Evolutionary conservation across 2,888 invertebrate genomes (phyloP), one percentile per base, ranked within the genome.

Genomic region (Bombylius major): DNA sequence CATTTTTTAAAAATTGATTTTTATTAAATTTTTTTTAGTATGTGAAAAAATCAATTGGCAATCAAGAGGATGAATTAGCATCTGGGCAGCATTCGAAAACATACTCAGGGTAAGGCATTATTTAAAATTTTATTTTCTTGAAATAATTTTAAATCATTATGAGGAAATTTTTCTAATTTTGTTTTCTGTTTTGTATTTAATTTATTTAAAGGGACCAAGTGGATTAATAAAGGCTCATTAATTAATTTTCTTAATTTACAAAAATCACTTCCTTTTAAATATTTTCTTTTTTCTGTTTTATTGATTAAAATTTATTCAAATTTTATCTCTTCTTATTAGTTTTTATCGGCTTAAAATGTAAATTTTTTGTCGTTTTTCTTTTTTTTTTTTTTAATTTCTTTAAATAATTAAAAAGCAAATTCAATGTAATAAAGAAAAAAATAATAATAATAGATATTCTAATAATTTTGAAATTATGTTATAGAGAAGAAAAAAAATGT

Each of bases 11-110:
- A 8, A 36, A 36, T 36, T 9, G 13, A 11, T 47, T 39, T 53
- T n/a, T 52, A 47, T 31, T 53, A 13, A 31, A 57, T 45, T 59
- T 34, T 56, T 65, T 65, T 14, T 70, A 82, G 82, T 82, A 80
- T 70, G 79, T 82, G 50, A 82, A 81, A 67, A 82, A 82, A 68
- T 78, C 80, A 53, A 75, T 77, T 54, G 80, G 81, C 56, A 80
- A 75, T 65, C 81, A 81, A 60, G 82, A 82, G 56, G 82, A 82
- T 65, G 82, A 82, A 39, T 57, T 65, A 67, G 60, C 65, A 68
- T 68, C 70, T 54, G 64, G 65, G 53, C 72, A 72, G 58, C 70
- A 71, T 63, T 65, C 71, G 62, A 74, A 74, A 66, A 61, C 67
- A 57, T 72, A 69, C 62, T 67, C 71, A 56, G 69, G 70, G 72